Conservation (phyloP, 2,888 invertebrate genomes). For the Hypolimnas misippus region DNA sequence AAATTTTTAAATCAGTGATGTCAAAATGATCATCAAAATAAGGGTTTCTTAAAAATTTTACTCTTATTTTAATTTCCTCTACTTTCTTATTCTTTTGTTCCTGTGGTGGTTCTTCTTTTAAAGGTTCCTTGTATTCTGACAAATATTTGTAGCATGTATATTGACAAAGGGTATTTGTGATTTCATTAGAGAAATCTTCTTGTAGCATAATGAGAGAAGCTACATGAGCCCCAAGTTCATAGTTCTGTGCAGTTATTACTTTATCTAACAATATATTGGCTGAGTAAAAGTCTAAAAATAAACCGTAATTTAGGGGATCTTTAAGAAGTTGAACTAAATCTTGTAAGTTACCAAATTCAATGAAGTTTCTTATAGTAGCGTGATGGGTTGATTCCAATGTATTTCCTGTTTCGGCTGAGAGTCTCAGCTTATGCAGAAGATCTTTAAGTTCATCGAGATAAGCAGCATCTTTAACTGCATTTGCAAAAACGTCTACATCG, state of each 20-base stretch:
- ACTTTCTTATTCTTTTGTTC: conserved; percentile 59
- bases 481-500: conserved; percentile 93
- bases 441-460: conserved; percentile 89
- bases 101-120: conserved; percentile 44
- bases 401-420: conserved; percentile 88
- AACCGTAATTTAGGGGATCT: conserved; percentile 93
- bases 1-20: conserved; percentile 86
- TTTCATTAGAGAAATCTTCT: conserved; percentile 90
- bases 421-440: conserved; percentile 87
- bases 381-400: conserved; percentile 92
- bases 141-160: conserved; percentile 91
- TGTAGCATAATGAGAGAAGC: conserved; percentile 93
- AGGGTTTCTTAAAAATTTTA: conserved; percentile 91
- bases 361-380: conserved; percentile 87
- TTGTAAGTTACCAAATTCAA: conserved; percentile 82
- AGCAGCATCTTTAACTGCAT: conserved; percentile 82
- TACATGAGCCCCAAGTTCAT: conserved; percentile 88
- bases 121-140: conserved; percentile 53
- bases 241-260: conserved; percentile 88
- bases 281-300: conserved; percentile 93
- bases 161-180: conserved; percentile 87
- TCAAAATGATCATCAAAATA: conserved; percentile 96
- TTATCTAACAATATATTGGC: conserved; percentile 92
- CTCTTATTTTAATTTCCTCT: conserved; percentile 89
- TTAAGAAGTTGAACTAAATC: conserved; percentile 89